Conservation (phyloP, 2,113 vertebrate species). For the Uropsilus gracilis region DNA sequence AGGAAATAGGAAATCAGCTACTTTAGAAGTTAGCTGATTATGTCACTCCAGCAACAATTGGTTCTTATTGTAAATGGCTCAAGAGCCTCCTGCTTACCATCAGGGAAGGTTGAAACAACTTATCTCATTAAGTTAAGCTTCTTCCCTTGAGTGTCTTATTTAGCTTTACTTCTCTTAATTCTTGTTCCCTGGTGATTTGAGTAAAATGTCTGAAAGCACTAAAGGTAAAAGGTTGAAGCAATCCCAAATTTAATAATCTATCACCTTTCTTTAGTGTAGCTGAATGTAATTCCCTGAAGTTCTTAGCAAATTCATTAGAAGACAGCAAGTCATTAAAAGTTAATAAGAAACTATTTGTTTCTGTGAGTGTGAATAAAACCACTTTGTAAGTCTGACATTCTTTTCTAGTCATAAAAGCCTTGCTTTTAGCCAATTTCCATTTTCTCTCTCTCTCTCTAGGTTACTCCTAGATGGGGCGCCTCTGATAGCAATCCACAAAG, state of each 20-base stretch:
- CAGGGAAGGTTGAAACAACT: slow-evolving; percentile 64
- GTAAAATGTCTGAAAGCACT: slow-evolving; percentile 72
- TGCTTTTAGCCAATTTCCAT: background rate
- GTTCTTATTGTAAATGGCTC: background rate
- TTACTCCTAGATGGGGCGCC: slow-evolving; percentile 93
- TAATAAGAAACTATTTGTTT: slow-evolving; percentile 76
- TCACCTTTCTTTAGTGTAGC: slow-evolving; percentile 73
- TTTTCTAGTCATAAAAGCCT: slow-evolving; percentile 47
- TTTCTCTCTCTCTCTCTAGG: slow-evolving; percentile 80
- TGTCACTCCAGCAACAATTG: background rate
- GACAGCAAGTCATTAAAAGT: slow-evolving; percentile 80
- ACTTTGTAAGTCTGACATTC: slow-evolving; percentile 58
- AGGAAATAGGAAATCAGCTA: background rate
- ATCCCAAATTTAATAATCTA: slow-evolving; percentile 78
- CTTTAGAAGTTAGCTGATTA: background rate
- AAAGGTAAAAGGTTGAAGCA: slow-evolving; percentile 79
- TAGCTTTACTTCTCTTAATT: slow-evolving; percentile 75
- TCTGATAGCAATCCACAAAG: slow-evolving; percentile 97
- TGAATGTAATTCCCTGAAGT: slow-evolving; percentile 70
- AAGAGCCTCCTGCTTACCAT: slow-evolving; percentile 49
- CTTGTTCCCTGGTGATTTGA: slow-evolving; percentile 67
- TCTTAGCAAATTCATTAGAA: slow-evolving; percentile 73
- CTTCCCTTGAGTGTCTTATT: slow-evolving; percentile 75
- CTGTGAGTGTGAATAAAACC: slow-evolving; percentile 68
- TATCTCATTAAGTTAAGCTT: slow-evolving; percentile 70